Conservation (phyloP, 2,888 invertebrate species). For the Lagria hirta region DNA sequence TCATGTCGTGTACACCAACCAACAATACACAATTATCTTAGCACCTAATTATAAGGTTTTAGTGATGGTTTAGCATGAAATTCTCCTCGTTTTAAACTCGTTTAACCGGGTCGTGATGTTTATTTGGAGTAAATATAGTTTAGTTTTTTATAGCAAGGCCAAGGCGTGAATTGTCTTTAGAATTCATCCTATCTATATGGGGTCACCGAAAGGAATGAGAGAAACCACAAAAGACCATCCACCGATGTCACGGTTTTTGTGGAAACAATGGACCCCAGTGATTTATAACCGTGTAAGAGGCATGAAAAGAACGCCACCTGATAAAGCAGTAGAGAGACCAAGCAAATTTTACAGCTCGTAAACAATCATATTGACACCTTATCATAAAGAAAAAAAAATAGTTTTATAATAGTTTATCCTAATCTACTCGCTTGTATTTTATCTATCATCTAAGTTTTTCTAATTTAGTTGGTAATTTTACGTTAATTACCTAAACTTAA, state of each 20-base stretch:
- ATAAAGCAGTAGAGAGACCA: constrained; percentile 9
- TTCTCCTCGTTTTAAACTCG: constrained; percentile 18
- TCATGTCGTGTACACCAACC: no score
- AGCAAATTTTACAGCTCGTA: constrained; percentile 1
- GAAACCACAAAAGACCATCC: constrained; percentile 13
- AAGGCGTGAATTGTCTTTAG: constrained; percentile 22
- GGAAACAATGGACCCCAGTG: constrained; percentile 34
- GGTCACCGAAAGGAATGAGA: constrained; percentile 9
- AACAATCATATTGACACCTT: background rate
- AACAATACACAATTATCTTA: no score
- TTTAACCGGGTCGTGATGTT: constrained; percentile 27
- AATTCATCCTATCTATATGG: constrained; percentile 1
- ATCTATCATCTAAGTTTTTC: no score
- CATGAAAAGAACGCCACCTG: constrained; percentile 15
- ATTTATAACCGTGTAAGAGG: constrained; percentile 32
- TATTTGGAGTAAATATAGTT: constrained; percentile 25
- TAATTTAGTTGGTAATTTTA: no score
- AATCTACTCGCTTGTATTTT: no score
- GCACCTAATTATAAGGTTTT: constrained; percentile 2
- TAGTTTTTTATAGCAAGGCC: constrained; percentile 16
- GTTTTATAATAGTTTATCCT: no score
- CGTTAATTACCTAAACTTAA: no score
- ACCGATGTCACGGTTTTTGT: constrained; percentile 30
- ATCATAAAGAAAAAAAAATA: constrained; percentile 4
- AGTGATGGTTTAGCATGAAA: constrained; percentile 10